A percentile compares a stretch with the other conserved stretches of the same genome.
phyloP scores from a whole-genome alignment of 2,113 vertebrate species.

The Boleophthalmus pectinirostris region DNA sequence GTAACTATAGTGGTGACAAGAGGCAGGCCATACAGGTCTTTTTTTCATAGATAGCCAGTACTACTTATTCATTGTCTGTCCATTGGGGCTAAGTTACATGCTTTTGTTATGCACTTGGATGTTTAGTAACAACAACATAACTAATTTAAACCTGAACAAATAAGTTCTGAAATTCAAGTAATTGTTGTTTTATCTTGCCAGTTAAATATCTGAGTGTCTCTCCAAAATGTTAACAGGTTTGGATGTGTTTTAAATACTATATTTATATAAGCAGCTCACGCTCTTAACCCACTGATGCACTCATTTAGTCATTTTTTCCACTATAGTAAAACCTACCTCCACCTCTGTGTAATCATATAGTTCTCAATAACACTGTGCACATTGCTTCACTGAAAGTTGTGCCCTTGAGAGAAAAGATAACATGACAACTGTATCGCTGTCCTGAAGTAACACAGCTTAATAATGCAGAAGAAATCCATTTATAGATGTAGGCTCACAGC shows the following conservation, averaged over 20 bases:
- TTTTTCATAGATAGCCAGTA: background rate
- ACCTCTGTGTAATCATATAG: background rate
- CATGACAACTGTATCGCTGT: slow-evolving; percentile 14
- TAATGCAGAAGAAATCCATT: slow-evolving; percentile 49
- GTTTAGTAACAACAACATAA: too few species aligned
- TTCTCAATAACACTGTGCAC: background rate
- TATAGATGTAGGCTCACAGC: slow-evolving; percentile 14
- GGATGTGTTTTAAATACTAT: background rate
- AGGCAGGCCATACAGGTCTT: background rate
- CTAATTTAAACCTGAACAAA: too few species aligned
- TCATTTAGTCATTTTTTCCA: too few species aligned
- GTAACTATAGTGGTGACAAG: background rate
- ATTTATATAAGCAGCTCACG: too few species aligned
- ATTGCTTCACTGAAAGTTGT: background rate
- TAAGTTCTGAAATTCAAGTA: too few species aligned
- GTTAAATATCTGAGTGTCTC: too few species aligned
- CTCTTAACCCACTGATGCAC: too few species aligned
- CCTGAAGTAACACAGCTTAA: slow-evolving; percentile 22
- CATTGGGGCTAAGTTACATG: too few species aligned
- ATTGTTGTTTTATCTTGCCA: too few species aligned
- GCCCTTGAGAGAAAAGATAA: slow-evolving; percentile 8
- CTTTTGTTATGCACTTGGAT: too few species aligned
- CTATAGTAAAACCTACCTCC: background rate
- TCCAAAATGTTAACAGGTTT: background rate
- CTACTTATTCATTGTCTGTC: too few species aligned